phyloP scores from a whole-genome alignment of 2,888 invertebrate species.

The Cyaniris semiargus region DNA sequence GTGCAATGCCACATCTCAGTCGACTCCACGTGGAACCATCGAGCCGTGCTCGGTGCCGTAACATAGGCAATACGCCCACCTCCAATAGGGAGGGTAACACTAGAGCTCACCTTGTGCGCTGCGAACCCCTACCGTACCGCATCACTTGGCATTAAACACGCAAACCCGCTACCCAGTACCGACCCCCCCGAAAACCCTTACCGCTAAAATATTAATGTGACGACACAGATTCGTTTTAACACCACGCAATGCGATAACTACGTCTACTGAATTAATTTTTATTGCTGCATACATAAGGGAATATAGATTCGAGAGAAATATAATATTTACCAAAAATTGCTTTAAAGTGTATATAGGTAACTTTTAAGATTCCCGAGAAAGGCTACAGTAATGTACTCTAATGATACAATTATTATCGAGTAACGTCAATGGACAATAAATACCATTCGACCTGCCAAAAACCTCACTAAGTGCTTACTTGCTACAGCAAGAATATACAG shows the following conservation, averaged over 20 bases:
- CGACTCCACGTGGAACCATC: conserved; percentile 61
- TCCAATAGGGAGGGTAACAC: conserved; percentile 80
- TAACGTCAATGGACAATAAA: conserved; percentile 80
- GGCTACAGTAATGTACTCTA: conserved; percentile 81
- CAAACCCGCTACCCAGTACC: conserved; percentile 38
- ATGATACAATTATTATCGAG: conserved; percentile 81
- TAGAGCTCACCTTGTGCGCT: conserved; percentile 80
- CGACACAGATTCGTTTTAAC: conserved; percentile 47
- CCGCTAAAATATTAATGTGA: conserved; percentile 41
- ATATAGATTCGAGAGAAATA: conserved; percentile 80
- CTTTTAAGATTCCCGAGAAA: conserved; percentile 79
- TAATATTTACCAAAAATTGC: conserved; percentile 74
- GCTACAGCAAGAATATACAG: conserved; percentile 77
- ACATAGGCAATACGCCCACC: conserved; percentile 80
- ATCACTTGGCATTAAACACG: conserved; percentile 57
- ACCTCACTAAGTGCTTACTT: conserved; percentile 74
- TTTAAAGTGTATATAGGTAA: conserved; percentile 79
- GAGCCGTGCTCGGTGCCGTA: conserved; percentile 77
- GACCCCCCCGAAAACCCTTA: conserved; percentile 26
- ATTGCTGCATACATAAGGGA: conserved; percentile 80
- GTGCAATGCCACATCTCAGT: not conserved
- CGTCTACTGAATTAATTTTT: conserved; percentile 75
- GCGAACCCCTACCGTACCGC: conserved; percentile 73
- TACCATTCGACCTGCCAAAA: conserved; percentile 77
- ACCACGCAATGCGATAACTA: conserved; percentile 70